phyloP scores from a whole-genome alignment of 1,140 invertebrate species.

The Diorhabda sublineata region DNA sequence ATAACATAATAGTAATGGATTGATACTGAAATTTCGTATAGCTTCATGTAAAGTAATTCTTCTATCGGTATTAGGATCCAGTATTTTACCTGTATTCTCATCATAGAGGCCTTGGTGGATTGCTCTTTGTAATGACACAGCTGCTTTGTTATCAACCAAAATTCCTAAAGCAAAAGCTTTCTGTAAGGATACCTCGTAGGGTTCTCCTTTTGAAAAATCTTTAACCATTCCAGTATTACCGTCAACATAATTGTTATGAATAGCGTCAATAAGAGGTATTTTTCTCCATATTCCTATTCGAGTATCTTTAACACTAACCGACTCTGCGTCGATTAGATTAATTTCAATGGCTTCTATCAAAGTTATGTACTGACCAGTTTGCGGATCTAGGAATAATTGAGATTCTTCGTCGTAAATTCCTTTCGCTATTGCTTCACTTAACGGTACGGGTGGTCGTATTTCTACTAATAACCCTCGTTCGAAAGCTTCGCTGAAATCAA shows the following conservation, averaged over 20 bases:
- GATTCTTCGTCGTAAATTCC: constrained; percentile 73
- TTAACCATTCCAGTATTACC: constrained; percentile 67
- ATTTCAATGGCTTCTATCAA: constrained; percentile 68
- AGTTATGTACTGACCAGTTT: constrained; percentile 68
- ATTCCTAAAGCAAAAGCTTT: constrained; percentile 79
- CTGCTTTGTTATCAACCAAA: constrained; percentile 73
- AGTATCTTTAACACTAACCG: constrained; percentile 79
- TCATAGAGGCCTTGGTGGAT: constrained; percentile 84
- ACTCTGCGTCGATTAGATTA: constrained; percentile 75
- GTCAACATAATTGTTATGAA: constrained; percentile 70
- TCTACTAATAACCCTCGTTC: constrained; percentile 78
- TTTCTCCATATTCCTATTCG: constrained; percentile 69
- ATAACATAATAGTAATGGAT: constrained; percentile 74
- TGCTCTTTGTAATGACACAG: constrained; percentile 79
- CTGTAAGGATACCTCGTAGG: constrained; percentile 66
- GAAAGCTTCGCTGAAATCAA: constrained; percentile 82
- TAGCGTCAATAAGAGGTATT: constrained; percentile 69
- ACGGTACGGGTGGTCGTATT: constrained; percentile 72
- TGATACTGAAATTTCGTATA: constrained; percentile 73
- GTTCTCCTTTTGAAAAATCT: constrained; percentile 60
- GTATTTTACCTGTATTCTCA: constrained; percentile 73
- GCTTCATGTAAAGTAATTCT: constrained; percentile 80
- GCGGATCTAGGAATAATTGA: constrained; percentile 76
- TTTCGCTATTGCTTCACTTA: constrained; percentile 80
- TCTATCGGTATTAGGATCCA: constrained; percentile 69